phyloP scores from a whole-genome alignment of 53 echinoderm and acorn worm genomes.

The Paelopatides confundens region DNA sequence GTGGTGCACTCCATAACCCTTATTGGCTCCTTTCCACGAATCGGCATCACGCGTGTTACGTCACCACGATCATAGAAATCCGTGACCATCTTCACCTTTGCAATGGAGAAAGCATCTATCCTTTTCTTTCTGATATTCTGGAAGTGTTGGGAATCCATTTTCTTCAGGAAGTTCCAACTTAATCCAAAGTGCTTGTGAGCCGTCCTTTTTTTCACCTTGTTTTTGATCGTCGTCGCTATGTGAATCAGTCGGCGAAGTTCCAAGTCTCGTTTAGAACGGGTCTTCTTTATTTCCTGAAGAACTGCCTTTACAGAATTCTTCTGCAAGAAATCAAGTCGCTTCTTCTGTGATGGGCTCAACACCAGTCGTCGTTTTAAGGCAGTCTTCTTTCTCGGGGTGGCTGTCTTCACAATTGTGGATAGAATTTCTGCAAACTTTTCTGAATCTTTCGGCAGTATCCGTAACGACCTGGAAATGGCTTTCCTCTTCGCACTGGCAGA shows the following conservation, averaged over 20 bases:
- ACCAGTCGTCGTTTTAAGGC: conserved; percentile 44
- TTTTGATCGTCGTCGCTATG: conserved; percentile 47
- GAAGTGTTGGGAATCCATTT: neutral
- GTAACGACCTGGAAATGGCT: conserved; percentile 47
- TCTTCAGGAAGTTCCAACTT: conserved; percentile 66
- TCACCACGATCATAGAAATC: conserved; percentile 57
- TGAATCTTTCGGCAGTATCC: conserved; percentile 33
- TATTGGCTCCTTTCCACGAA: neutral
- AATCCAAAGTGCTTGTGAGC: conserved; percentile 56
- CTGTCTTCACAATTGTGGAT: conserved; percentile 22
- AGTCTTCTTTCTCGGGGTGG: conserved; percentile 51
- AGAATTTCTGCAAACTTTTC: conserved; percentile 59
- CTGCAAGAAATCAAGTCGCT: conserved; percentile 10
- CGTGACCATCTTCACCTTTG: conserved; percentile 9
- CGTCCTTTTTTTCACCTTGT: conserved; percentile 56
- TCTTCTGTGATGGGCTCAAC: conserved; percentile 46
- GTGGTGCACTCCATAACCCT: conserved; percentile 62
- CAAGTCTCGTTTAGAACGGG: conserved; percentile 38
- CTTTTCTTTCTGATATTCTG: conserved; percentile 28
- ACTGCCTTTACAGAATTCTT: conserved; percentile 55
- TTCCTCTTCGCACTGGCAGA: conserved; percentile 39
- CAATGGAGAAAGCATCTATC: conserved; percentile 45
- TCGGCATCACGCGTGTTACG: conserved; percentile 58
- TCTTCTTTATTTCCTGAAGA: conserved; percentile 51
- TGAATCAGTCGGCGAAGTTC: conserved; percentile 58